Evolutionary conservation across 2,797 vertebrate genomes (phyloP), one percentile per base, ranked within the genome.

Genomic region (Gallinago solitaria): DNA sequence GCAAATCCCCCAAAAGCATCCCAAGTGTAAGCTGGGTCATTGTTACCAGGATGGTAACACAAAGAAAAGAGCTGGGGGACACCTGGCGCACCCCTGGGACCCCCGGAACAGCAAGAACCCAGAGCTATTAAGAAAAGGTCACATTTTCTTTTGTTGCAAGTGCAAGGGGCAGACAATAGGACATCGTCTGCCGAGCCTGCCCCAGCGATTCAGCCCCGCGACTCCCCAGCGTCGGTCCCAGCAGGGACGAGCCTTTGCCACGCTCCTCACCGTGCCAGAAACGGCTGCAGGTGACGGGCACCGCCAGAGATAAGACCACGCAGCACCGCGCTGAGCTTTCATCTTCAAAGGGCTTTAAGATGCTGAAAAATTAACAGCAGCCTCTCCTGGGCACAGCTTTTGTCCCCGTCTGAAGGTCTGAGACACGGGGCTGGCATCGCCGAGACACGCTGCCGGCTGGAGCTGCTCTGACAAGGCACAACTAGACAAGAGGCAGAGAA

Each of bases 361-460:
- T 6, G 41, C 48, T 45, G 45, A 50, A 39, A 27, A 84, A 91
- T 71, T 7, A 84, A 16, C 37, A n/a, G 47, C 87, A 73, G 45
- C 75, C 53, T 67, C 81, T 79, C 71, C 78, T 23, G 41, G 87
- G 56, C 53, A 35, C 9, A 1, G 77, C 57, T 82, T 70, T 64
- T 43, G 74, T 56, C 83, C 73, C 87, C 70, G 71, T 1, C 0
- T 4, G 59, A 48, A 61, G 79, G 76, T 32, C 65, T 48, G 57
- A 23, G 35, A 6, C 13, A 9, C 6, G 0, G 1, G 11, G 51
- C 43, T 81, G 83, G 83, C 65, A 25, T 8, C 0, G 0, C 9
- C 0, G 50, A 51, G 39, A 21, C 4, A 2, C 1, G 0, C 74
- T 64, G 69, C 32, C 5, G 23, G 83, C 25, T 6, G 2, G 45